phyloP scores from a whole-genome alignment of 2,888 invertebrate species.

The Spisula solida region DNA sequence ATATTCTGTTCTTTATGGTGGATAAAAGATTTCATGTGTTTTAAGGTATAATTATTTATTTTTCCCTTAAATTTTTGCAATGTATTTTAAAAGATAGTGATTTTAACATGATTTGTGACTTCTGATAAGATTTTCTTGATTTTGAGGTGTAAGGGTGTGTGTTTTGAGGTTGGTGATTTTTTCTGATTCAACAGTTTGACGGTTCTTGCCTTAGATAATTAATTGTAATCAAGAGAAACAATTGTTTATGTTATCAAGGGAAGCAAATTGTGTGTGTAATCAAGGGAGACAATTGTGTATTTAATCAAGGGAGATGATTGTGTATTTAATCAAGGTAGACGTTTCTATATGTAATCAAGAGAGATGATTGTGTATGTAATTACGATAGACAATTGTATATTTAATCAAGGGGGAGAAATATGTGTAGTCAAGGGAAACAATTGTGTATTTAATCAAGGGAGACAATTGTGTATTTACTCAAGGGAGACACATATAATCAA shows the following conservation, averaged over 20 bases:
- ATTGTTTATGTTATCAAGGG: background rate
- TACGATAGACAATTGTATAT: too few species aligned
- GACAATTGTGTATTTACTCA: slow-evolving; percentile 43
- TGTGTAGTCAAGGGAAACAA: too few species aligned
- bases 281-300: too few species aligned
- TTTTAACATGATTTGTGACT: background rate
- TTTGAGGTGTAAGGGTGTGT: background rate
- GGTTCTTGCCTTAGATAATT: too few species aligned
- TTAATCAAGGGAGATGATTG: background rate
- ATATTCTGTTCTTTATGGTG: background rate
- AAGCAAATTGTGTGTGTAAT: too few species aligned
- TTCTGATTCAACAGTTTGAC: too few species aligned
- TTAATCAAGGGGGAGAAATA: background rate
- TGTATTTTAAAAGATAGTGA: background rate
- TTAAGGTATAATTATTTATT: background rate
- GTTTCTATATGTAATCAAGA: background rate
- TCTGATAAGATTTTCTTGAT: background rate
- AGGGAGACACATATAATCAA: too few species aligned
- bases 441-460: too few species aligned
- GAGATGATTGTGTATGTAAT: too few species aligned
- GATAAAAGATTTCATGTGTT: background rate
- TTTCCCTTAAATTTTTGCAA: too few species aligned
- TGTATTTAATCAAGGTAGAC: too few species aligned
- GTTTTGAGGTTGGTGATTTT: background rate
- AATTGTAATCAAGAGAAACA: too few species aligned